Evolutionary conservation across 1,140 invertebrate genomes (phyloP).

Genomic region (Holotrichia oblita): DNA sequence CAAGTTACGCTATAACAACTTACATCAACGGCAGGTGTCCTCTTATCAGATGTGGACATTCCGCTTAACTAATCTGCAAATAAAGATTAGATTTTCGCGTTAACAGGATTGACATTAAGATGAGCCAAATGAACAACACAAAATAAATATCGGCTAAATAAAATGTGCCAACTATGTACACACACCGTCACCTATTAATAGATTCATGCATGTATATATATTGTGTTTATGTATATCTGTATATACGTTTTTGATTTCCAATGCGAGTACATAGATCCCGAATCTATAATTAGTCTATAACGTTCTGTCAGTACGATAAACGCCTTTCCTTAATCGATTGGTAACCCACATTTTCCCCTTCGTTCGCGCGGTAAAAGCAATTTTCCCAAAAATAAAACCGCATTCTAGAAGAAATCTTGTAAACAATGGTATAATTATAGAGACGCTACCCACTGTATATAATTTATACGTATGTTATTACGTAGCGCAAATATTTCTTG

Average conservation of each 20-base stretch:
- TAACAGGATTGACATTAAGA: background rate
- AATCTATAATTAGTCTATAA: slow-evolving; percentile 25
- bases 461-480: slow-evolving; percentile 1
- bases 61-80: background rate
- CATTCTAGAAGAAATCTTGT: background rate
- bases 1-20: background rate
- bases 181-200: background rate
- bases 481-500: background rate
- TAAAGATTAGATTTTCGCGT: background rate
- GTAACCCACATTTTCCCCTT: background rate
- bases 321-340: background rate
- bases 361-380: background rate
- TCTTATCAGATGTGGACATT: slow-evolving; percentile 6
- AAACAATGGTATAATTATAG: slow-evolving; percentile 24
- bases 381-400: slow-evolving; percentile 4
- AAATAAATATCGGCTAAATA: slow-evolving; percentile 27
- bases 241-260: slow-evolving; percentile 25
- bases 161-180: slow-evolving; percentile 35
- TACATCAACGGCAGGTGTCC: slow-evolving; percentile 22
- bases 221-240: background rate
- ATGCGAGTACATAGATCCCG: background rate
- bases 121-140: slow-evolving; percentile 15
- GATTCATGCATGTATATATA: background rate
- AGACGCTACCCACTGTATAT: background rate
- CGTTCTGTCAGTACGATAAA: slow-evolving; percentile 3